phyloP scores from a whole-genome alignment of 2,113 vertebrate species.

The Dolichallabes microphthalmus region DNA sequence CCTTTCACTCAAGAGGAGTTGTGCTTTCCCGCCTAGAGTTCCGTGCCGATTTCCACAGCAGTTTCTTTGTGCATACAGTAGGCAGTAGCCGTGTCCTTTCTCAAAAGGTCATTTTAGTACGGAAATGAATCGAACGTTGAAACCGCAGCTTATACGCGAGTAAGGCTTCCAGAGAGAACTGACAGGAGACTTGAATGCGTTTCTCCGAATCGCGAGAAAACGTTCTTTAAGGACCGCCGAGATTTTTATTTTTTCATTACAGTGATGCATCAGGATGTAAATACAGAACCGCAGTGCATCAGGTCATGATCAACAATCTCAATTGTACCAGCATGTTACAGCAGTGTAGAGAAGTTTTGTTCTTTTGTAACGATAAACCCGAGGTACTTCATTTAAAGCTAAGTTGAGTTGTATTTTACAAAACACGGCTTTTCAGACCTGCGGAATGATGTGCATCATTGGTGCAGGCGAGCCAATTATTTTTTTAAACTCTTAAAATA shows the following conservation, averaged over 20 bases:
- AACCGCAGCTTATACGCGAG: conserved; percentile 15
- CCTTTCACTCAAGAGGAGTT: conserved; percentile 51
- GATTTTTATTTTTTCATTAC: conserved; percentile 40
- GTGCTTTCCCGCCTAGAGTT: conserved; percentile 33
- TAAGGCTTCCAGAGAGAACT: conserved; percentile 26
- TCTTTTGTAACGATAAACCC: conserved; percentile 48
- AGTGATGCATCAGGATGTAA: conserved; percentile 45
- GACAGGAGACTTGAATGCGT: conserved; percentile 22
- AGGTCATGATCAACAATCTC: conserved; percentile 1
- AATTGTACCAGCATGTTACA: conserved; percentile 52
- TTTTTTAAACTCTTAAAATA: conserved; percentile 59
- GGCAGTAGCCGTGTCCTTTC: conserved; percentile 44
- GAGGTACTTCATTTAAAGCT: conserved; percentile 50
- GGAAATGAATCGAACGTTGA: conserved; percentile 41
- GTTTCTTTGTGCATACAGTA: conserved; percentile 48
- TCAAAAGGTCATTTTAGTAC: conserved; percentile 50
- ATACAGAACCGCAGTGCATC: conserved; percentile 45
- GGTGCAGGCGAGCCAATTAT: conserved; percentile 58
- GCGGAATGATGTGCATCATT: conserved; percentile 46
- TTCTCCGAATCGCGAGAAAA: conserved; percentile 5
- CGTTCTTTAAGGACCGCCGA: conserved; percentile 7
- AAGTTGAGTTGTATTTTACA: conserved; percentile 49
- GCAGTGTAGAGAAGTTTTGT: conserved; percentile 35
- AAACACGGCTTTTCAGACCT: conserved; percentile 46
- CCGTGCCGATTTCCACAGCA: conserved; percentile 48